A percentile compares a stretch with the other conserved stretches of the same genome.
Evolutionary conservation across 2,113 vertebrate genomes (phyloP).

Genomic region (Myotis davidii): DNA sequence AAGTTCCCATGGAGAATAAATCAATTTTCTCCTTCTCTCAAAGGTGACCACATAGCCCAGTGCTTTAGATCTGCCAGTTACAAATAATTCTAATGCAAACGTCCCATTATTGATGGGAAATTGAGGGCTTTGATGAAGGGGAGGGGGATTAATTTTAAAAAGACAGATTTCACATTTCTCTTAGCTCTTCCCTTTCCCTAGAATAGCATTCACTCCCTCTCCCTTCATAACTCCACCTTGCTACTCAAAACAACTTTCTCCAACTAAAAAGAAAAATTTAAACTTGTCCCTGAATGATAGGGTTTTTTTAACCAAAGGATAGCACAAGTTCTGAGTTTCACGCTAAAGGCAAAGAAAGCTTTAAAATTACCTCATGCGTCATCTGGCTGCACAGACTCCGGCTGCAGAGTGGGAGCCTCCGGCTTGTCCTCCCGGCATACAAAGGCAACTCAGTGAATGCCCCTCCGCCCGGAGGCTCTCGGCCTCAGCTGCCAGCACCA

Average conservation of each 20-base stretch:
- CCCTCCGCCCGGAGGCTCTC: conserved; percentile 84
- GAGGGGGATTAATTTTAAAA: conserved; percentile 52
- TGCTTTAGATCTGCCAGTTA: conserved; percentile 76
- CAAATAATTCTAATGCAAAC: conserved; percentile 81
- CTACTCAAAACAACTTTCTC: conserved; percentile 9
- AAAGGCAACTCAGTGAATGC: conserved; percentile 88
- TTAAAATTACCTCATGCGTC: conserved; percentile 90
- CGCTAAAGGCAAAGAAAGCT: conserved; percentile 88
- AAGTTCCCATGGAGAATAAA: conserved; percentile 76
- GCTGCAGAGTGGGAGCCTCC: conserved; percentile 87
- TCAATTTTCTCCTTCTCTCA: conserved; percentile 76
- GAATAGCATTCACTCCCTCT: not conserved
- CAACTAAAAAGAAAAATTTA: conserved; percentile 31
- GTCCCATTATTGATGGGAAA: conserved; percentile 81
- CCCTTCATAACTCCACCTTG: not conserved
- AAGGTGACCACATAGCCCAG: conserved; percentile 66
- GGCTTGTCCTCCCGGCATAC: conserved; percentile 87
- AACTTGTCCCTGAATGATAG: conserved; percentile 3
- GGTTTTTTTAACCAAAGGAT: conserved; percentile 79
- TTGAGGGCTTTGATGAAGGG: conserved; percentile 74
- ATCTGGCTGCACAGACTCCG: conserved; percentile 85
- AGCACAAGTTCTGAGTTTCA: conserved; percentile 83
- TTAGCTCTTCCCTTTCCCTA: conserved; percentile 34
- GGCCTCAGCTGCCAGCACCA: conserved; percentile 87
- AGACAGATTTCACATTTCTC: conserved; percentile 43